Percentiles rank a stretch among this genome's conserved stretches.
Conservation (phyloP, 2,888 invertebrate species). For the Drosophila vallismaia region DNA sequence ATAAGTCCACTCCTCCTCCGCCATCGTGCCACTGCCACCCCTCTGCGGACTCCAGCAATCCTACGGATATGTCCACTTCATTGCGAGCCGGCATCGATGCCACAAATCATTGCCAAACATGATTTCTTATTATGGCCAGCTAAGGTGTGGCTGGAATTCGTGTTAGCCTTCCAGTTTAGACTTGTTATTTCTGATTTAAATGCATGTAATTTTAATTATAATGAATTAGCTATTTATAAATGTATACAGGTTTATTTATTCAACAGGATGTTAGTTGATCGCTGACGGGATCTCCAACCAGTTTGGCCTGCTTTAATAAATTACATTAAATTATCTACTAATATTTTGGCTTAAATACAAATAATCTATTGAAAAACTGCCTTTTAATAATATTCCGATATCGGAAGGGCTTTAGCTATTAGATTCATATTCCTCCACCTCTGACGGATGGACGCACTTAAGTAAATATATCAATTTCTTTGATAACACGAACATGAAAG, state of each 20-base stretch:
- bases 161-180: constrained; percentile 33
- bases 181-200: constrained; percentile 34
- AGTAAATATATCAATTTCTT: constrained; percentile 45
- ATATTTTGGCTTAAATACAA: not conserved
- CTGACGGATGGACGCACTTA: constrained; percentile 25
- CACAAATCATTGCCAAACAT: constrained; percentile 76
- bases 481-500: constrained; percentile 43
- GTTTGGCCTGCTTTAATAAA: not conserved
- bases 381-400: not conserved
- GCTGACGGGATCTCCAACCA: constrained; percentile 1
- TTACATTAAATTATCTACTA: not conserved
- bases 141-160: constrained; percentile 47
- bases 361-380: no score
- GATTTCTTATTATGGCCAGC: constrained; percentile 59
- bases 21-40: not conserved
- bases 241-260: constrained; percentile 35
- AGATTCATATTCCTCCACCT: constrained; percentile 10
- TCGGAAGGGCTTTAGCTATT: not conserved
- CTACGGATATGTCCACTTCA: constrained; percentile 8
- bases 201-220: constrained; percentile 47
- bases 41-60: not conserved
- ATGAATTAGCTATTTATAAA: constrained; percentile 33
- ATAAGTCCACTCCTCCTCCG: constrained; percentile 52
- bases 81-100: constrained; percentile 47
- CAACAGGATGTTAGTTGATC: constrained; percentile 3